phyloP scores from a whole-genome alignment of 1,140 invertebrate genomes.

The Ceratina calcarata region DNA sequence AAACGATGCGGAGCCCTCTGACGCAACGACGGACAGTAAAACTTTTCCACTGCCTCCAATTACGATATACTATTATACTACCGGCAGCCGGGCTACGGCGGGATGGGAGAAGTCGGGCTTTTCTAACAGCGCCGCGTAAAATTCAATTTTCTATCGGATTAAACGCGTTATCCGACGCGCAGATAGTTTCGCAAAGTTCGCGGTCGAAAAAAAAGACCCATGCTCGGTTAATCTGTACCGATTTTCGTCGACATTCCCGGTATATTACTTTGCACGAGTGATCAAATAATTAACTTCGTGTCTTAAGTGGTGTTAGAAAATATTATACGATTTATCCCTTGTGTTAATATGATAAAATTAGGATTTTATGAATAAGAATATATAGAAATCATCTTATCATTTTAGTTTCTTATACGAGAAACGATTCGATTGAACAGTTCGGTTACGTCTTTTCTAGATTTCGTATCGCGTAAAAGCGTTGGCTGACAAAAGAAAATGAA shows the following conservation, averaged over 20 bases:
- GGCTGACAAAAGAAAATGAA: not conserved
- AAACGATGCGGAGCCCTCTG: constrained; percentile 21
- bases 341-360: too few relatives aligned
- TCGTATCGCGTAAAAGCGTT: too few relatives aligned
- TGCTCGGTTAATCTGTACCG: not conserved
- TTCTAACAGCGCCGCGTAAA: constrained; percentile 34
- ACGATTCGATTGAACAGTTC: too few relatives aligned
- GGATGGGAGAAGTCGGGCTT: not conserved
- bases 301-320: too few relatives aligned
- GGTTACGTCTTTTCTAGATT: too few relatives aligned
- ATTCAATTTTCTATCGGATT: constrained; percentile 35
- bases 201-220: not conserved
- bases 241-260: not conserved
- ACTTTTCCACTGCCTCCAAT: constrained; percentile 37
- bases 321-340: too few relatives aligned
- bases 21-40: constrained; percentile 30
- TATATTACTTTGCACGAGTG: not conserved
- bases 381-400: too few relatives aligned
- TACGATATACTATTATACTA: constrained; percentile 41
- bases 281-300: too few relatives aligned
- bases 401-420: too few relatives aligned
- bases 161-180: constrained; percentile 45
- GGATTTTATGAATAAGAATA: too few relatives aligned
- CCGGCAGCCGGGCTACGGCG: not conserved
- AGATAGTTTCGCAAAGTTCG: constrained; percentile 40